These are phyloP conservation scores for Bembecia ichneumoniformis DNA, from an alignment of 2,888 invertebrate genomes.

Conservation along the genomic window DNA sequence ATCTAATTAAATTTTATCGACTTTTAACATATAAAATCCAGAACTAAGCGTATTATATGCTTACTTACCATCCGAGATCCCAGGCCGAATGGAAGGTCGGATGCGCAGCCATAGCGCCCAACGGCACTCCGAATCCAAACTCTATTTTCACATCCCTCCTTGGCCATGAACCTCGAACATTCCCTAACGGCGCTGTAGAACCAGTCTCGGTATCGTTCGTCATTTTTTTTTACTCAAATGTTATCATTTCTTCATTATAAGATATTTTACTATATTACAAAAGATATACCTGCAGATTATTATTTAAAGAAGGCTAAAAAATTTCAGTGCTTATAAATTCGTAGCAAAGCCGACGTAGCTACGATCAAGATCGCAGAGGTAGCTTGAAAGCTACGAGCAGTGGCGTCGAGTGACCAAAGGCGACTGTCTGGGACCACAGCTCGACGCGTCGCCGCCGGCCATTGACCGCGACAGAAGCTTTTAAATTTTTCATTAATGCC, in stretches of 20 bases:
- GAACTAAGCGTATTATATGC: too few relatives aligned
- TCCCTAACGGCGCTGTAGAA: constrained; percentile 16
- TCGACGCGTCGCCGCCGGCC: not conserved
- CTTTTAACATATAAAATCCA: too few relatives aligned
- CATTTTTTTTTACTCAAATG: constrained; percentile 22
- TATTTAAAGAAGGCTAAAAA: not conserved
- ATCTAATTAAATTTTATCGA: too few relatives aligned
- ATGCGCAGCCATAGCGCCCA: constrained; percentile 65
- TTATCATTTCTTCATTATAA: not conserved
- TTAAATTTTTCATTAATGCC: constrained; percentile 8
- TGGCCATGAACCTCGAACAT: constrained; percentile 35
- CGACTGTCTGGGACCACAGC: not conserved
- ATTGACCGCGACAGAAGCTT: constrained; percentile 1
- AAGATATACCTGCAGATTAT: not conserved
- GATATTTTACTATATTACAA: not conserved
- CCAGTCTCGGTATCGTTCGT: constrained; percentile 40
- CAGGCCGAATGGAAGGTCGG: constrained; percentile 70
- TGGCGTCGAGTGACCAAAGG: not conserved
- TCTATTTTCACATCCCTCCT: constrained; percentile 69
- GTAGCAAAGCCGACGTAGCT: not conserved
- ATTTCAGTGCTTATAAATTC: not conserved
- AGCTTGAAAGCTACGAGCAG: constrained; percentile 1
- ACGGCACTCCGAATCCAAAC: constrained; percentile 62
- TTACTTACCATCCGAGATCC: constrained; percentile 65
- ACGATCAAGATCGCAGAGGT: not conserved